These are phyloP conservation scores for Patella caerulea DNA, from an alignment of 2,888 invertebrate genomes.

Conservation along the genomic window DNA sequence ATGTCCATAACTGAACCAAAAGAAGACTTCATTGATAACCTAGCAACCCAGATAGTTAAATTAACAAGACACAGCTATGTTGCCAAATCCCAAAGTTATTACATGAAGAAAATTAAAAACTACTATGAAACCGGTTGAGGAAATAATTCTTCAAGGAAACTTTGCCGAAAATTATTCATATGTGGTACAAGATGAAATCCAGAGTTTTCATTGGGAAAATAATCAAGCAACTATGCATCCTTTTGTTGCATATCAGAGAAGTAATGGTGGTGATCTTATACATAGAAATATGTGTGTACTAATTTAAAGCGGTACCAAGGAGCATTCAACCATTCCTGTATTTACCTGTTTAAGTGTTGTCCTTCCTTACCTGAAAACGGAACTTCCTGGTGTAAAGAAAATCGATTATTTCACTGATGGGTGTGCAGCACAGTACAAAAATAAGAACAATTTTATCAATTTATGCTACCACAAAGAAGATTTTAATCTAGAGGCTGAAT, in stretches of 20 bases:
- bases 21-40: too few species aligned
- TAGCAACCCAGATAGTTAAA: too few species aligned
- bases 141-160: neutral
- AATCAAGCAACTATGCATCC: slow-evolving; percentile 19
- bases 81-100: slow-evolving; percentile 13
- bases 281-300: slow-evolving; percentile 7
- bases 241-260: neutral
- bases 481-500: neutral
- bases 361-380: neutral
- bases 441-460: slow-evolving; percentile 19
- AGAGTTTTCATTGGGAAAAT: slow-evolving; percentile 16
- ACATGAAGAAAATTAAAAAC: neutral
- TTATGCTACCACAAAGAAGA: neutral
- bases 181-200: slow-evolving; percentile 20
- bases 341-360: slow-evolving; percentile 10
- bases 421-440: slow-evolving; percentile 16
- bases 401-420: slow-evolving; percentile 22
- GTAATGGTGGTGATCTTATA: neutral
- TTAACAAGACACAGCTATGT: neutral
- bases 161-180: slow-evolving; percentile 19
- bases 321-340: slow-evolving; percentile 12
- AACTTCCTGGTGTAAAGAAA: slow-evolving; percentile 13
- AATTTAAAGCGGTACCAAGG: neutral
- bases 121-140: slow-evolving; percentile 2
- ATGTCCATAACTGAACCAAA: neutral